Evolutionary conservation across 2,888 invertebrate genomes (phyloP).

Genomic region (Chloroclysta siterata): DNA sequence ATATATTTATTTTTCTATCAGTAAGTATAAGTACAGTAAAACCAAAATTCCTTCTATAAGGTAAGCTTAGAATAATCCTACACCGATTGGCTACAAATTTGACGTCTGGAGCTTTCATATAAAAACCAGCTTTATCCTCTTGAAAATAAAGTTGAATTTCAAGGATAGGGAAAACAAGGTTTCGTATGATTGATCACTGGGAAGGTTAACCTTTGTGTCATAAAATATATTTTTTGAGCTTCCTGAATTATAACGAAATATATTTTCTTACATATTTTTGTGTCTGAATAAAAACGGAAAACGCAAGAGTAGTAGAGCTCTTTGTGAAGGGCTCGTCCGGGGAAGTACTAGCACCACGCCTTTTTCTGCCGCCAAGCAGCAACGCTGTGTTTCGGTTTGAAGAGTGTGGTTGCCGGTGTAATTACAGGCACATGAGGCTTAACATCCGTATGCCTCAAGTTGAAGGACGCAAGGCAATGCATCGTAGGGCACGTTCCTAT

Average conservation of each 20-base stretch:
- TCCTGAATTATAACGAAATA: slow-evolving; percentile 11
- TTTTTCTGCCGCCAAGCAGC: no score
- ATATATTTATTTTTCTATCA: background rate
- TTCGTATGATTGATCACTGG: slow-evolving; percentile 17
- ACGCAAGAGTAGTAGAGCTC: no score
- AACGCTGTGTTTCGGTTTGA: no score
- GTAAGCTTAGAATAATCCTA: background rate
- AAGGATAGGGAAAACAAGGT: background rate
- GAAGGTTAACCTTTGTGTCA: slow-evolving; percentile 10
- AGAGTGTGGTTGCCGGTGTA: no score
- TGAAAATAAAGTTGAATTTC: background rate
- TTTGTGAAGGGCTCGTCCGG: no score
- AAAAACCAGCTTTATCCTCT: background rate
- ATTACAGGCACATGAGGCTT: no score
- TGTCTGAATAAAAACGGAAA: background rate
- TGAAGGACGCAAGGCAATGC: no score
- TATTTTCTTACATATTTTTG: slow-evolving; percentile 8
- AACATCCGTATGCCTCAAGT: no score
- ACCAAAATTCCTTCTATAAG: background rate
- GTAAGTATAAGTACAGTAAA: background rate
- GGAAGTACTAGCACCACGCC: no score
- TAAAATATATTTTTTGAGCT: slow-evolving; percentile 11
- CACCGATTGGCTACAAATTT: slow-evolving; percentile 1
- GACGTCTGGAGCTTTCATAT: background rate
- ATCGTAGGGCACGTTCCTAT: no score